phyloP scores from a whole-genome alignment of 1,140 invertebrate genomes.

The Solenopsis fugax region DNA sequence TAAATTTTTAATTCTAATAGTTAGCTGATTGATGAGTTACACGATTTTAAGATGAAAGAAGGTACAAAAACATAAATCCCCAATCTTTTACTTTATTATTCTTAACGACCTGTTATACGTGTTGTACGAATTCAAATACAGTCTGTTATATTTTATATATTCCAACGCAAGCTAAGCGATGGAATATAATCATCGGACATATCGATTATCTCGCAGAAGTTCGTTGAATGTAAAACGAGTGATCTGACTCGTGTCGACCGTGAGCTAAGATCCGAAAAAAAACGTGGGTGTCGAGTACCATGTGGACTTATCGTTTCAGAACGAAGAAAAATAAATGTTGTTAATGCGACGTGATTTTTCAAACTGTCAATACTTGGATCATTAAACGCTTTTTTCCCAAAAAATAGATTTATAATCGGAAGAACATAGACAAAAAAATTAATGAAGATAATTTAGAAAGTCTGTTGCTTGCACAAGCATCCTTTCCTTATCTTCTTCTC shows the following conservation, averaged over 20 bases:
- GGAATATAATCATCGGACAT: not conserved
- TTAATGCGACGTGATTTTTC: not conserved
- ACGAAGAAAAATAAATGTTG: not conserved
- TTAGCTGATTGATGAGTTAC: not conserved
- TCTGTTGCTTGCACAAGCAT: not conserved
- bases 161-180: not conserved
- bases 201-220: not conserved
- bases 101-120: not conserved
- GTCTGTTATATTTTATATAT: not conserved
- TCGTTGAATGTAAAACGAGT: constrained; percentile 1
- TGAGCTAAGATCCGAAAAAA: constrained; percentile 3
- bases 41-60: not conserved
- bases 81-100: not conserved
- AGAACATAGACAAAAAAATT: not conserved
- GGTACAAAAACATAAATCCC: not conserved
- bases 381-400: not conserved
- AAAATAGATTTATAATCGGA: not conserved
- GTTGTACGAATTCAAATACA: not conserved
- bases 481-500: not conserved
- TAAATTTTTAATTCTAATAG: not conserved
- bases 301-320: not conserved
- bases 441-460: not conserved
- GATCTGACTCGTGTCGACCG: constrained; percentile 23
- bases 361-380: not conserved
- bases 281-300: not conserved